Evolutionary conservation across 2,888 invertebrate genomes (phyloP), one percentile per base, ranked within the genome.

Genomic region (Drosophila helvetica): DNA sequence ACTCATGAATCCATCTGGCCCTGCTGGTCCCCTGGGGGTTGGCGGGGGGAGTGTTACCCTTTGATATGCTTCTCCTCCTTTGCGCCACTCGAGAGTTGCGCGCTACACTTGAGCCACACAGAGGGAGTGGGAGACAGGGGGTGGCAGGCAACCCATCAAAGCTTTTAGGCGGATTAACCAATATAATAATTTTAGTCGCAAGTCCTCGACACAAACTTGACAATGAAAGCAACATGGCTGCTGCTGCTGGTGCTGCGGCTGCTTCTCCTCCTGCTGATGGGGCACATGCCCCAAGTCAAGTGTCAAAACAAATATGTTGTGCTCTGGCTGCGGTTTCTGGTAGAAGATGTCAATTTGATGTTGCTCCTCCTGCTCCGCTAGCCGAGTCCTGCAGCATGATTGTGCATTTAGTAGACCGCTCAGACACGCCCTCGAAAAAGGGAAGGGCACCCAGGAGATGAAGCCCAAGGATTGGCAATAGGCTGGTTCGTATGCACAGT

Each of bases 141-240:
- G 22, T 18, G 12, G 50, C 7, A 33, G 68, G 50, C 68, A 43
- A 38, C 72, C 59, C 85, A 77, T 87, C 88, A 88, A 86, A 86
- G 88, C 88, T 88, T 88, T 84, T 78, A 88, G 83, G 62, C 62
- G 88, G 80, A 84, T 84, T 88, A 84, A 86, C 86, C 86, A 88
- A 75, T 74, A 74, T 69, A 74, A 61, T 66, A 67, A 74, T 74
- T 69, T 73, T 60, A 60, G 71, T 52, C 46, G 65, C 55, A 60
- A 52, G 71, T 70, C 70, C 76, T 69, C 43, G 56, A 53, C 50
- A 19, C 62, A 81, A 81, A 75, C 66, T 74, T 83, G 86, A 78
- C 86, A 86, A 77, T 84, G 86, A 75, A 74, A 61, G 56, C 66
- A 50, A 46, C 33, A 43, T 45, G 62, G 47, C 38, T 62, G 66